Evolutionary conservation across 1,140 invertebrate species (phyloP).

Genomic region (Drepana arcuata): DNA sequence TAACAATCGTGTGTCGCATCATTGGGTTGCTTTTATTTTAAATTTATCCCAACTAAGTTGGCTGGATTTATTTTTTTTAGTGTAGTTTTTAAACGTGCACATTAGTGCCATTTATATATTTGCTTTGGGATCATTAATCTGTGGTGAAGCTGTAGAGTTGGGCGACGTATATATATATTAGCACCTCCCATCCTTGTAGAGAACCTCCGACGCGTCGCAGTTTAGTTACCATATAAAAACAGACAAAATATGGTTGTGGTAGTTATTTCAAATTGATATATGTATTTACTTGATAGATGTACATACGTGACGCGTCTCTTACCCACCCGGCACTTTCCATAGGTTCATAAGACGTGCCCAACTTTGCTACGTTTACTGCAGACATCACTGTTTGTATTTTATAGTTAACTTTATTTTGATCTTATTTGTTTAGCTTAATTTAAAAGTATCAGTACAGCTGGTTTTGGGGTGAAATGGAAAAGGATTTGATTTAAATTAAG

Average conservation of each 20-base stretch:
- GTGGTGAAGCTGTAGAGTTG: constrained; percentile 23
- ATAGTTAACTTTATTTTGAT: constrained; percentile 31
- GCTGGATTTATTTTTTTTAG: constrained; percentile 42
- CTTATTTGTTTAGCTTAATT: constrained; percentile 70
- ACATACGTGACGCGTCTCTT: constrained; percentile 40
- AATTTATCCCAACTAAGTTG: constrained; percentile 56
- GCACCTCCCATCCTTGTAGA: constrained; percentile 11
- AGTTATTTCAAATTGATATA: constrained; percentile 66
- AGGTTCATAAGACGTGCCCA: constrained; percentile 12
- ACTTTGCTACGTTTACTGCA: constrained; percentile 20
- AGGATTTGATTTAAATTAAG: constrained; percentile 64
- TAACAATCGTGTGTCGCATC: constrained; percentile 33
- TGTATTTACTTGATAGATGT: constrained; percentile 42
- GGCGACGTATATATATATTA: constrained; percentile 16
- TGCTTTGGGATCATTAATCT: constrained; percentile 13
- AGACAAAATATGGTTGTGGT: constrained; percentile 67
- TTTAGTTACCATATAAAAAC: constrained; percentile 53
- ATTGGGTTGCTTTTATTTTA: constrained; percentile 37
- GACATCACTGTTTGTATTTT: constrained; percentile 20
- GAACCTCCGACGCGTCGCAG: constrained; percentile 27
- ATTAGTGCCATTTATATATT: constrained; percentile 22
- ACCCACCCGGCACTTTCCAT: constrained; percentile 27
- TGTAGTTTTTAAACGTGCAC: constrained; percentile 23
- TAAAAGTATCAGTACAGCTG: constrained; percentile 30
- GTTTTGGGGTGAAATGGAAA: constrained; percentile 27